A percentile compares a stretch with the other conserved stretches of the same genome.
These are phyloP conservation scores for Mus spretus DNA, from an alignment of 2,797 vertebrate genomes.

Conservation along the genomic window DNA sequence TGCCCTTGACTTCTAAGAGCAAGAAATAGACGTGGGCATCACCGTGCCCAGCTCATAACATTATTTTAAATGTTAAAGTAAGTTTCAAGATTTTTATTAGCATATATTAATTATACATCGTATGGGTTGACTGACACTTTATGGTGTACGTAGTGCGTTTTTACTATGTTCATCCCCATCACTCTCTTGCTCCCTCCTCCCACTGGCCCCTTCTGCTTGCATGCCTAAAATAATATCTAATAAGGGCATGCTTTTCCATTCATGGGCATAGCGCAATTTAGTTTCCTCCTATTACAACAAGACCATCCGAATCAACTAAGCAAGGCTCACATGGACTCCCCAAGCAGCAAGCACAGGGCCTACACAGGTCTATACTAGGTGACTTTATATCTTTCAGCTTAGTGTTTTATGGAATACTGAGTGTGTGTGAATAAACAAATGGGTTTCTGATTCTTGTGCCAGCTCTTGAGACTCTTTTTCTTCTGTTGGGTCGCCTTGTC, in stretches of 20 bases:
- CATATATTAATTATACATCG: not conserved
- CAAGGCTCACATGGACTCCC: not conserved
- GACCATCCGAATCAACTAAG: not conserved
- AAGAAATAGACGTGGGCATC: not conserved
- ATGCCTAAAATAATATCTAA: not conserved
- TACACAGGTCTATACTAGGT: not conserved
- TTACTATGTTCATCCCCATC: too few relatives aligned
- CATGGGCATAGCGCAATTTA: not conserved
- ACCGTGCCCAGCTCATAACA: not conserved
- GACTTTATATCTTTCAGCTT: not conserved
- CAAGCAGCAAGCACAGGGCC: not conserved
- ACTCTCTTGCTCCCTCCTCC: too few relatives aligned
- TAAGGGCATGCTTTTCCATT: not conserved
- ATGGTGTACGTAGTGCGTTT: not conserved
- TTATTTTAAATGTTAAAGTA: slow-evolving; percentile 35
- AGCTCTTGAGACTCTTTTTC: not conserved
- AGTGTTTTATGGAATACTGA: not conserved
- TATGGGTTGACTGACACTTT: not conserved
- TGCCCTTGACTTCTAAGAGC: too few relatives aligned
- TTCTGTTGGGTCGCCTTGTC: not conserved
- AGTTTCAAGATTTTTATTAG: not conserved
- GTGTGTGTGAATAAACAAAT: not conserved
- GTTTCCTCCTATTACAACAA: slow-evolving; percentile 26
- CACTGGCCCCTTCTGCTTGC: not conserved
- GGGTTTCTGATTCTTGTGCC: not conserved